Base-by-base conservation (phyloP, 2,888 invertebrate genomes). In the Alloplasta piceator region DNA sequence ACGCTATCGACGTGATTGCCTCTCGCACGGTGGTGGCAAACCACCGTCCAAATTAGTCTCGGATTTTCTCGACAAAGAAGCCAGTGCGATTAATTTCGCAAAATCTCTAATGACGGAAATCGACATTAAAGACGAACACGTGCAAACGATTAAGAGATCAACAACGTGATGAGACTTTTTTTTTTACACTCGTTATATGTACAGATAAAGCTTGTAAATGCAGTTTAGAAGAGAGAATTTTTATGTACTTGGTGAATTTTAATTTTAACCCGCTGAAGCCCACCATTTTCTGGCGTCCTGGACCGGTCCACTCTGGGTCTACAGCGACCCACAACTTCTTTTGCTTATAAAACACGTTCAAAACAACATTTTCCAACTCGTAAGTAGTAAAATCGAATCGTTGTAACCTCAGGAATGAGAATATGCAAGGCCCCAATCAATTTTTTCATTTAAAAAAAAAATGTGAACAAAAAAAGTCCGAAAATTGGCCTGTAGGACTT, bases 11-110 rank as follows among this genome's bases (percentile, higher is more conserved):
- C 92, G 92, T 3, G 95, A 96, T 85, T 95, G 98, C 88, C 93
- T 99, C 75, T 94, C 95, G 0, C 96, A 98, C 89, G 98, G 99
- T 6, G 98, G 98, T 39, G 97, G 98, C 0, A 95, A 95, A 82
- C 97, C 97, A 3, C 96, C 98, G 0, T 95, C 95, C 86, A 93
- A 94, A 79, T 93, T 99, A 61, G 96, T 98, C 0, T 94, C 95
- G 0, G 96, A 96, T 84, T 97, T 98, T 90, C 93, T 98, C 56
- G 94, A 95, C 83, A 95, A 95, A 68, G 95, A 96, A 82, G 95
- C 97, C 4, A 96, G 96, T 0, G 96, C 98, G 0, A 93, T 94
- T 48, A 94, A 95, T 80, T 93, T 98, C n/a, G 96, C 97, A 0
- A 94, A 95, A 82, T 96, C 97, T n/a, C 93, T 98, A 9, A 94